Conservation (phyloP, 2,113 vertebrate genomes). For the Dromiciops gliroides region DNA sequence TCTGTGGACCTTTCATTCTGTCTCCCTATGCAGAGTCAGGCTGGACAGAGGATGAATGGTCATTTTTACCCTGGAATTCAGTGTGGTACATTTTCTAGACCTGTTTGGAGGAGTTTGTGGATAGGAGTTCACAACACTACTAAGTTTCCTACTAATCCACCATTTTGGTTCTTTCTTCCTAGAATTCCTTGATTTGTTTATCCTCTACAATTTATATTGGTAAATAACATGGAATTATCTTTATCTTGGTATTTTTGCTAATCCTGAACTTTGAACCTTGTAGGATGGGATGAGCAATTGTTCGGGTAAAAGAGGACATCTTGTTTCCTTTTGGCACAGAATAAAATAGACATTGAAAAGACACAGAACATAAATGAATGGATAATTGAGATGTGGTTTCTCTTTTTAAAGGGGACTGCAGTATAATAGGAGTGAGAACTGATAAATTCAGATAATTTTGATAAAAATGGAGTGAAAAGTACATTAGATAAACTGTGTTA, state of each 20-base stretch:
- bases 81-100: too few relatives aligned
- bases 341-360: not conserved
- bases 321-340: not conserved
- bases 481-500: not conserved
- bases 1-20: too few relatives aligned
- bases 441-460: not conserved
- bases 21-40: too few relatives aligned
- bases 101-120: too few relatives aligned
- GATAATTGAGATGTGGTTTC: not conserved
- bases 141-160: not conserved
- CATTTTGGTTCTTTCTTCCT: not conserved
- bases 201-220: not conserved
- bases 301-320: not conserved
- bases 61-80: too few relatives aligned
- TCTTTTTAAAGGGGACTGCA: not conserved
- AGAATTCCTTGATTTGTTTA: too few relatives aligned
- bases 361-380: not conserved
- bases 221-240: too few relatives aligned
- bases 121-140: not conserved
- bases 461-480: not conserved
- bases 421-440: not conserved
- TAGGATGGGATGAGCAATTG: not conserved
- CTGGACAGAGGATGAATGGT: too few relatives aligned
- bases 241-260: not conserved
- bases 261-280: not conserved